Percentiles rank a stretch among this genome's conserved stretches.
Conservation (phyloP, 2,113 vertebrate species). For the Galeopterus variegatus region DNA sequence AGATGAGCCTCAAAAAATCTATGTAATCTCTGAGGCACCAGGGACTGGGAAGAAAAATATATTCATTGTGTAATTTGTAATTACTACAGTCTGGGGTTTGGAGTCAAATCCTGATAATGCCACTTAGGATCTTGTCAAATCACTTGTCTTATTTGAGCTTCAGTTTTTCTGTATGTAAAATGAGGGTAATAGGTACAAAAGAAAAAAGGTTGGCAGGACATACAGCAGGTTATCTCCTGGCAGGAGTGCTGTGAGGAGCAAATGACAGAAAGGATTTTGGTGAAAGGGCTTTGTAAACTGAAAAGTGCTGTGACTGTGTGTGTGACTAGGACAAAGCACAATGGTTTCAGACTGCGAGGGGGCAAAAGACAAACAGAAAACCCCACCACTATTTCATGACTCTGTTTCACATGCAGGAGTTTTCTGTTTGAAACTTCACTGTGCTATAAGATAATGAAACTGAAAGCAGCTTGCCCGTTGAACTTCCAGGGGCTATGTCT, state of each 20-base stretch:
- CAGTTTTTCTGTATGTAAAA: not conserved
- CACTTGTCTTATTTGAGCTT: not conserved
- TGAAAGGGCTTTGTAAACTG: not conserved
- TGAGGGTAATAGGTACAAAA: not conserved
- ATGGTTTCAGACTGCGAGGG: not conserved
- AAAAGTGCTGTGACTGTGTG: not conserved
- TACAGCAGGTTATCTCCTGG: not conserved
- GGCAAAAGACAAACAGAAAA: not conserved
- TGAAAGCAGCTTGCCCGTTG: not conserved
- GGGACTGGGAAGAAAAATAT: not conserved
- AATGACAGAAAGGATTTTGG: not conserved
- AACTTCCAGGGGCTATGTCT: not conserved
- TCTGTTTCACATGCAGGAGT: not conserved
- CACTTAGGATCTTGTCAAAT: not conserved
- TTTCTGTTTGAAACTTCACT: not conserved
- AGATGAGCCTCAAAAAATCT: not conserved
- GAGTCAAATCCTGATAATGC: not conserved
- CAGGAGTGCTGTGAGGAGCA: not conserved
- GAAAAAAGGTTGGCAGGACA: not conserved
- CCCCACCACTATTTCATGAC: not conserved
- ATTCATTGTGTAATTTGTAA: not conserved
- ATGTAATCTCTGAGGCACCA: not conserved
- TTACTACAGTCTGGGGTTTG: not conserved
- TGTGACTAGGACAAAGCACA: not conserved
- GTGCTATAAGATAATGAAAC: not conserved